phyloP scores from a whole-genome alignment of 2,888 invertebrate genomes.

The Nemoura dubitans region DNA sequence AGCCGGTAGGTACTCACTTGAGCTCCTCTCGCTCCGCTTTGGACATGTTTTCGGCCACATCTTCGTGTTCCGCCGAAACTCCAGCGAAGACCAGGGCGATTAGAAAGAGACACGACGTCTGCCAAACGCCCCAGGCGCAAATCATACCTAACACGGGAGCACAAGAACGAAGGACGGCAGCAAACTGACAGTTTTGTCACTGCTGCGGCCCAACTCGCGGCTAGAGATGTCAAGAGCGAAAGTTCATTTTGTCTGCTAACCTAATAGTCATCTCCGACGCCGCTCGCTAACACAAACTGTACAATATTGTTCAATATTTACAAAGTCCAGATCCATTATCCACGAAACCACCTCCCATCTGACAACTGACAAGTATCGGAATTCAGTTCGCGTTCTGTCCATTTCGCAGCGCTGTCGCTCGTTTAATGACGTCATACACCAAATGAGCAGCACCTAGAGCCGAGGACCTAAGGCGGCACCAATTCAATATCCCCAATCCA shows the following conservation, averaged over 20 bases:
- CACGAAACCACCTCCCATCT: too few relatives aligned
- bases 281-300: neutral
- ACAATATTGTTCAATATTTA: neutral
- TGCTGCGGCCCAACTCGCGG: neutral
- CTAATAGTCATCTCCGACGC: neutral
- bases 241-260: neutral
- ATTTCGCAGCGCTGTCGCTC: too few relatives aligned
- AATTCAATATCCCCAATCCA: too few relatives aligned
- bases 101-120: neutral
- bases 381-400: too few relatives aligned
- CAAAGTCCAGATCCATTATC: neutral
- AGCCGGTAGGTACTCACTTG: conserved; percentile 63
- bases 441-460: too few relatives aligned
- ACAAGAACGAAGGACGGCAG: neutral
- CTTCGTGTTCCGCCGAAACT: conserved; percentile 48
- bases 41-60: conserved; percentile 63
- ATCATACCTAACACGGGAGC: neutral
- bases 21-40: conserved; percentile 70
- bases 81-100: conserved; percentile 45
- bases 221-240: conserved; percentile 1
- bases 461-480: too few relatives aligned
- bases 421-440: too few relatives aligned
- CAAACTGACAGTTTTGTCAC: neutral
- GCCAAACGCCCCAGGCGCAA: neutral
- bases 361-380: too few relatives aligned